Evolutionary conservation across 2,113 vertebrate species (phyloP).

Genomic region (Megalops atlanticus): DNA sequence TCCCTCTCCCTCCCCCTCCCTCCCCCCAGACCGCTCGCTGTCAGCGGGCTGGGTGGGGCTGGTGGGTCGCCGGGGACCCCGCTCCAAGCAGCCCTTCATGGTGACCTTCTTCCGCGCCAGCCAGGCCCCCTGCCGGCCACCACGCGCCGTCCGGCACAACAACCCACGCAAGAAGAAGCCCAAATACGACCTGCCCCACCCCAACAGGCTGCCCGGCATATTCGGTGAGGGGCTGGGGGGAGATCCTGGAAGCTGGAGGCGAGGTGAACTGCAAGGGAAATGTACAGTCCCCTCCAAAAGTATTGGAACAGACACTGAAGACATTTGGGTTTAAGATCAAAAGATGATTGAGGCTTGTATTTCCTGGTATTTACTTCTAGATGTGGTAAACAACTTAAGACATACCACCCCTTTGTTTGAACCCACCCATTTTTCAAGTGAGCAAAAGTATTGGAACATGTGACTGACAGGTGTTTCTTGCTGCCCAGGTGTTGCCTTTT

Average conservation of each 20-base stretch:
- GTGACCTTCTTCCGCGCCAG: conserved; percentile 91
- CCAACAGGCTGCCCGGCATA: conserved; percentile 74
- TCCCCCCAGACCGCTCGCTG: conserved; percentile 78
- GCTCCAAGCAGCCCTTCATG: conserved; percentile 92
- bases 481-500: too few relatives aligned
- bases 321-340: too few relatives aligned
- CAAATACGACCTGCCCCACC: conserved; percentile 80
- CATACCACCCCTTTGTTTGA: too few relatives aligned
- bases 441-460: too few relatives aligned
- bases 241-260: neutral
- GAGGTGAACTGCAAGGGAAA: too few relatives aligned
- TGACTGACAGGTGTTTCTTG: too few relatives aligned
- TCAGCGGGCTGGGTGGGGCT: conserved; percentile 83
- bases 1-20: neutral
- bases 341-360: too few relatives aligned
- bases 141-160: conserved; percentile 71
- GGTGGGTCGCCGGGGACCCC: conserved; percentile 80
- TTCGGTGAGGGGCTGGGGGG: conserved; percentile 74
- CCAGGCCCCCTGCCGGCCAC: conserved; percentile 68
- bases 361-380: too few relatives aligned
- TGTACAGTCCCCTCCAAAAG: too few relatives aligned
- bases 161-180: conserved; percentile 78
- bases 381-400: too few relatives aligned
- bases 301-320: too few relatives aligned
- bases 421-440: too few relatives aligned